These are phyloP conservation scores for Virgularia gustaviana DNA, from an alignment of 92 coral and sea anemone genomes.

Conservation along the genomic window DNA sequence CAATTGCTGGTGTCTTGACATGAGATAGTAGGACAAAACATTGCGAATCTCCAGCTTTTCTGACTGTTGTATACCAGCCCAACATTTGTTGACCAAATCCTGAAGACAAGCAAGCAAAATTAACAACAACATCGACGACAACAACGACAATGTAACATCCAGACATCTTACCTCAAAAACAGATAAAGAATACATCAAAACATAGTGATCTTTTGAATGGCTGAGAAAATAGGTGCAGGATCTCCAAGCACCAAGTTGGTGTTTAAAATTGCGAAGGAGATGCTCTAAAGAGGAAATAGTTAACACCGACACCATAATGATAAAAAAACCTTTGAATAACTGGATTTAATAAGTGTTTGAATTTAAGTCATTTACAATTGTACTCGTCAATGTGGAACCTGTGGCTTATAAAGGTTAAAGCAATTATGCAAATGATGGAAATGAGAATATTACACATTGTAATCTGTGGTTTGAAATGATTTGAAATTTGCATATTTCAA, in stretches of 20 bases:
- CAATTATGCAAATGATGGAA: too few relatives aligned
- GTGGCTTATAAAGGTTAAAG: too few relatives aligned
- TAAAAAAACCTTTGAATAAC: neutral
- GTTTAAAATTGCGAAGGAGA: constrained; percentile 83
- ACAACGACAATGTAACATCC: too few relatives aligned
- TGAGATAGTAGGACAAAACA: constrained; percentile 71
- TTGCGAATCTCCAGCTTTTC: constrained; percentile 83
- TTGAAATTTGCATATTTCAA: too few relatives aligned
- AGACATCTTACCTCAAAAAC: constrained; percentile 81
- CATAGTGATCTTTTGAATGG: constrained; percentile 78
- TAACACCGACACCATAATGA: neutral
- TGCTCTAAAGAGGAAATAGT: constrained; percentile 53
- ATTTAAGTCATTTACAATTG: too few relatives aligned
- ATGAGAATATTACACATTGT: too few relatives aligned
- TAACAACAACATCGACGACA: neutral
- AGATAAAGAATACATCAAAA: constrained; percentile 86
- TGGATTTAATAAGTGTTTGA: too few relatives aligned
- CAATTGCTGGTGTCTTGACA: constrained; percentile 69
- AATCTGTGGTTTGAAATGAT: too few relatives aligned
- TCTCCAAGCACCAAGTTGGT: constrained; percentile 97
- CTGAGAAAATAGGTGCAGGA: constrained; percentile 87
- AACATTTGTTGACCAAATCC: constrained; percentile 88
- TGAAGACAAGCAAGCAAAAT: neutral
- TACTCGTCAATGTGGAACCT: too few relatives aligned
- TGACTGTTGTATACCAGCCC: constrained; percentile 80